Evolutionary conservation across 1,140 invertebrate species (phyloP).

Genomic region (Mactra quadrangularis): DNA sequence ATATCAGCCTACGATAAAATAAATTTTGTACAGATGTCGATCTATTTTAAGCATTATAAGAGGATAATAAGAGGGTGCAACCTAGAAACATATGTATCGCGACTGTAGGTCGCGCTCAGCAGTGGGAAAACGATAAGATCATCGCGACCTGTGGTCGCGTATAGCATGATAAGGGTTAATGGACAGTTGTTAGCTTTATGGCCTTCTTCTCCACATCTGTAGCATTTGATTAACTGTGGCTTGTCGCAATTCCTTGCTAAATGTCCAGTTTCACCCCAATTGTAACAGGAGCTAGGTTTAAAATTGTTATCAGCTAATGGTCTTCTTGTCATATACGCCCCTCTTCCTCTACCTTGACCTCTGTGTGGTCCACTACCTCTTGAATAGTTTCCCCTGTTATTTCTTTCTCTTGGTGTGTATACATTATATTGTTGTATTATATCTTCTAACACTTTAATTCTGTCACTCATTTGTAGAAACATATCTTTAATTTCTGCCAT

Average conservation of each 20-base stretch:
- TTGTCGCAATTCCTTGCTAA: neutral
- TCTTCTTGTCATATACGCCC: neutral
- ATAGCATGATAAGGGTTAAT: too few species aligned
- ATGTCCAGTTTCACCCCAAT: neutral
- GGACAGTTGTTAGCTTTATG: constrained; percentile 7
- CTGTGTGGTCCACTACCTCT: neutral
- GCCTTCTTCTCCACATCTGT: neutral
- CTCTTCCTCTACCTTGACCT: constrained; percentile 5
- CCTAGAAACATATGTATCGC: too few species aligned
- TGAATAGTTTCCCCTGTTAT: neutral
- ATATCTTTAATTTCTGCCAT: neutral
- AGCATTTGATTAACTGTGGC: neutral
- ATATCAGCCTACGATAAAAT: too few species aligned
- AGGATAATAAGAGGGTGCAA: too few species aligned
- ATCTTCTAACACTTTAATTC: neutral
- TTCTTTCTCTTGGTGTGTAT: neutral
- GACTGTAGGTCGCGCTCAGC: too few species aligned
- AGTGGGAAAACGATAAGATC: too few species aligned
- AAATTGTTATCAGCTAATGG: neutral
- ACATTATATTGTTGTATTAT: neutral
- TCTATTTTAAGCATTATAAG: too few species aligned
- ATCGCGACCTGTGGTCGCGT: too few species aligned
- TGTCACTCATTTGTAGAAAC: neutral
- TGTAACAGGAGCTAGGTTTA: neutral
- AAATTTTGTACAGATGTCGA: too few species aligned